These are phyloP conservation scores for Hippopotamus amphibius DNA, from an alignment of 2,113 vertebrate genomes.

Conservation along the genomic window DNA sequence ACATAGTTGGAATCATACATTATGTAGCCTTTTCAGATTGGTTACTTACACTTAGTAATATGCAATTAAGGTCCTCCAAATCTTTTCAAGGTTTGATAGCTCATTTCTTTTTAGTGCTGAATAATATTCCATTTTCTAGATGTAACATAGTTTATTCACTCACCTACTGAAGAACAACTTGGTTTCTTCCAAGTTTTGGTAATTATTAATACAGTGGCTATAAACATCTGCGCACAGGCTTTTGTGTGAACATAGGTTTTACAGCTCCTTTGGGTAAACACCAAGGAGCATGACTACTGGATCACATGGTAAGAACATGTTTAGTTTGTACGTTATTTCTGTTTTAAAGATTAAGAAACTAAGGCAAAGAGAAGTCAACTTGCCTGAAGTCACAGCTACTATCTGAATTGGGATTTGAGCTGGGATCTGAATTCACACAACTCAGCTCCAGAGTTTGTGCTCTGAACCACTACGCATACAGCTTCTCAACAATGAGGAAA, in stretches of 20 bases:
- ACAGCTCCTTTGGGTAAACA: not conserved
- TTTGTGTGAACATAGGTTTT: not conserved
- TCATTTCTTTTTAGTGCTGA: not conserved
- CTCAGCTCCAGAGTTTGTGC: not conserved
- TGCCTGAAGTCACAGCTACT: not conserved
- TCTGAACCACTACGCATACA: not conserved
- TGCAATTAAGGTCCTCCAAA: not conserved
- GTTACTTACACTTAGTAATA: not conserved
- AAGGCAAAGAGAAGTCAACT: slow-evolving; percentile 26
- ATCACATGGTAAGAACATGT: not conserved
- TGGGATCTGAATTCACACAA: not conserved
- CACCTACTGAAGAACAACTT: not conserved
- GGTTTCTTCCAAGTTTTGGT: not conserved
- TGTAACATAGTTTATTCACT: not conserved
- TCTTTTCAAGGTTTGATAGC: not conserved
- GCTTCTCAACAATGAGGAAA: not conserved
- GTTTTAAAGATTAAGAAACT: slow-evolving; percentile 31
- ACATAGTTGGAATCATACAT: not conserved
- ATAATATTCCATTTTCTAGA: not conserved
- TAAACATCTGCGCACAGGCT: not conserved
- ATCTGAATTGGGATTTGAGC: not conserved
- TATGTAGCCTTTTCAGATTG: not conserved
- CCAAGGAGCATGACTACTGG: not conserved
- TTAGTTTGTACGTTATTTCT: not conserved
- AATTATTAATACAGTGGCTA: not conserved